Conservation (phyloP, 2,888 invertebrate species). For the Scaptomyza polygonia region DNA sequence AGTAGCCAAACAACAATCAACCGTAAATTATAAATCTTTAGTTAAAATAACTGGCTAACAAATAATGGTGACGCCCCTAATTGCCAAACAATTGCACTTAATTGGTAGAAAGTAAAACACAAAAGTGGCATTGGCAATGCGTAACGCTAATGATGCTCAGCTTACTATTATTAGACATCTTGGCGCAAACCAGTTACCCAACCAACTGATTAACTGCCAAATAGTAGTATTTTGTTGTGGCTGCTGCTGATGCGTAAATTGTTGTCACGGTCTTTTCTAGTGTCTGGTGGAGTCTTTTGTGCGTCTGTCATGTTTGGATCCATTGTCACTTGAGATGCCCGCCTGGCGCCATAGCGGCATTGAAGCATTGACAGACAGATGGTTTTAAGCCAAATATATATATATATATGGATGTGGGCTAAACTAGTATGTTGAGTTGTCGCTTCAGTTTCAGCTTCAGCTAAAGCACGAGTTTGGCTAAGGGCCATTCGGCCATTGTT, state of each 20-base stretch:
- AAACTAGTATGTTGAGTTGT: slow-evolving; percentile 66
- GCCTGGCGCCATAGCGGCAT: slow-evolving; percentile 75
- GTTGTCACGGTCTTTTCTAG: slow-evolving; percentile 61
- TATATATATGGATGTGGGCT: slow-evolving; percentile 54
- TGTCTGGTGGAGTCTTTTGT: slow-evolving; percentile 44
- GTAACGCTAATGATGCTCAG: slow-evolving; percentile 60
- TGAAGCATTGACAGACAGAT: slow-evolving; percentile 69
- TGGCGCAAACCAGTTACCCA: slow-evolving; percentile 66
- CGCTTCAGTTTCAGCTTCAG: slow-evolving; percentile 28
- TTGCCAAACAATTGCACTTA: slow-evolving; percentile 65
- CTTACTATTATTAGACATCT: slow-evolving; percentile 64
- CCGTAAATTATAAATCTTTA: slow-evolving; percentile 71
- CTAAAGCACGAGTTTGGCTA: slow-evolving; percentile 51
- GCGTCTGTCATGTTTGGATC: slow-evolving; percentile 50
- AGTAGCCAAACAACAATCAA: slow-evolving; percentile 51
- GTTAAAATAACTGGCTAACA: slow-evolving; percentile 64
- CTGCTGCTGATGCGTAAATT: slow-evolving; percentile 34
- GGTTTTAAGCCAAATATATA: slow-evolving; percentile 4
- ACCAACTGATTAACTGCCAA: slow-evolving; percentile 53
- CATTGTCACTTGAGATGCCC: slow-evolving; percentile 68
- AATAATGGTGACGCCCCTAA: slow-evolving; percentile 44
- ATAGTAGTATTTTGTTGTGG: slow-evolving; percentile 16
- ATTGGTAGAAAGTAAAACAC: slow-evolving; percentile 75
- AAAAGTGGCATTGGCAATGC: slow-evolving; percentile 42
- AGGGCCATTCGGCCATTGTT: slow-evolving; percentile 51